These are phyloP conservation scores for Perodicticus potto DNA, from an alignment of 2,797 vertebrate genomes.

Conservation along the genomic window DNA sequence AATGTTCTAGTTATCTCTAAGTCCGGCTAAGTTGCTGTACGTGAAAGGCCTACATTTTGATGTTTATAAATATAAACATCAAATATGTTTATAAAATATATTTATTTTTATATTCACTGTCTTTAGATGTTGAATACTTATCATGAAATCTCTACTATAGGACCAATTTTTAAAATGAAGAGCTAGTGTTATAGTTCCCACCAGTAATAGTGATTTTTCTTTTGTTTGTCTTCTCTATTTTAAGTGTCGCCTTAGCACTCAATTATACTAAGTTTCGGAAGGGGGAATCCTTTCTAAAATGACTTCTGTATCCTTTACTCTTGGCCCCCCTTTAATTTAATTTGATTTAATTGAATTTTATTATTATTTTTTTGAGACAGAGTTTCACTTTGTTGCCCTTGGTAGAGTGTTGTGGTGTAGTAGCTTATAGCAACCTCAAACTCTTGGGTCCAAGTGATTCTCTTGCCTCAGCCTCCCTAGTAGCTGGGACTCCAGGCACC, in stretches of 20 bases:
- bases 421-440: too few species aligned
- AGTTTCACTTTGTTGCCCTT: too few species aligned
- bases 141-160: slow-evolving; percentile 13
- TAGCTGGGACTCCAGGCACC: too few species aligned
- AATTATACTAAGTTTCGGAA: neutral
- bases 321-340: neutral
- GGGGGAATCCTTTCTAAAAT: neutral
- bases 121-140: neutral
- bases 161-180: slow-evolving; percentile 28
- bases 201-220: neutral
- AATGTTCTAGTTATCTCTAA: neutral
- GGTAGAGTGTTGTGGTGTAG: too few species aligned
- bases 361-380: neutral
- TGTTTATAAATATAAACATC: neutral
- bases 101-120: neutral
- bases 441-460: too few species aligned
- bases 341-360: too few species aligned
- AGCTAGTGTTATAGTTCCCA: neutral
- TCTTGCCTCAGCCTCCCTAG: too few species aligned
- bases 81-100: too few species aligned
- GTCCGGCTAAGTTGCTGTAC: neutral
- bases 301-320: neutral
- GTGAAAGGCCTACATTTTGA: neutral
- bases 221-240: slow-evolving; percentile 41
- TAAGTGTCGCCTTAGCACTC: neutral